A percentile compares a stretch with the other conserved stretches of the same genome.
phyloP scores from a whole-genome alignment of 1,140 invertebrate species.

The Drosophila quadrilineata region DNA sequence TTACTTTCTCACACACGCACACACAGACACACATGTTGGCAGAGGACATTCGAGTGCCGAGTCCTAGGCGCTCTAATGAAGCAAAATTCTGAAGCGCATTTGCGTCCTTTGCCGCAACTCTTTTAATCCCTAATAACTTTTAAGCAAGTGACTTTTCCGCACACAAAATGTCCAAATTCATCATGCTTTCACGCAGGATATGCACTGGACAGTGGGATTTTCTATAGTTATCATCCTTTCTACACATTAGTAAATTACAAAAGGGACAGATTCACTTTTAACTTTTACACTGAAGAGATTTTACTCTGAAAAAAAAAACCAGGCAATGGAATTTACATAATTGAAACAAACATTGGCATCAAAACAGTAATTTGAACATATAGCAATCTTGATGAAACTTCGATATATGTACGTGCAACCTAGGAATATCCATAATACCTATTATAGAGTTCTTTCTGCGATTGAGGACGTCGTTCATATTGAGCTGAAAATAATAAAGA shows the following conservation, averaged over 20 bases:
- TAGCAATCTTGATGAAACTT: no score
- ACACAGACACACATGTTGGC: constrained; percentile 10
- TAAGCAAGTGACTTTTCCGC: constrained; percentile 75
- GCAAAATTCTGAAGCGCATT: constrained; percentile 51
- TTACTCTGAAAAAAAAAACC: no score
- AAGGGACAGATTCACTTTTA: constrained; percentile 7
- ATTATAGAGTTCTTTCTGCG: no score
- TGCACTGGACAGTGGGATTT: background rate
- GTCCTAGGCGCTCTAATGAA: constrained; percentile 58
- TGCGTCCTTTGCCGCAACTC: constrained; percentile 51
- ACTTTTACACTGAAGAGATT: no score
- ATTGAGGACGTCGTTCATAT: no score
- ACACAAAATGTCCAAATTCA: constrained; percentile 75
- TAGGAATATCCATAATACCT: no score
- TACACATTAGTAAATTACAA: no score
- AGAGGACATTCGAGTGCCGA: background rate
- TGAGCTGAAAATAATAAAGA: no score
- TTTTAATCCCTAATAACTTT: constrained; percentile 76
- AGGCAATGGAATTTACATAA: no score
- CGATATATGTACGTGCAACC: no score
- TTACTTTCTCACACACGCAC: constrained; percentile 53
- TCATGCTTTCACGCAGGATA: constrained; percentile 43
- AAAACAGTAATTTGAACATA: no score
- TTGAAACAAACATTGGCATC: no score
- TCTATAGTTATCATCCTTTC: constrained; percentile 1